Base-by-base conservation (phyloP, 2,113 vertebrate species). In the Triplophysa dalaica region DNA sequence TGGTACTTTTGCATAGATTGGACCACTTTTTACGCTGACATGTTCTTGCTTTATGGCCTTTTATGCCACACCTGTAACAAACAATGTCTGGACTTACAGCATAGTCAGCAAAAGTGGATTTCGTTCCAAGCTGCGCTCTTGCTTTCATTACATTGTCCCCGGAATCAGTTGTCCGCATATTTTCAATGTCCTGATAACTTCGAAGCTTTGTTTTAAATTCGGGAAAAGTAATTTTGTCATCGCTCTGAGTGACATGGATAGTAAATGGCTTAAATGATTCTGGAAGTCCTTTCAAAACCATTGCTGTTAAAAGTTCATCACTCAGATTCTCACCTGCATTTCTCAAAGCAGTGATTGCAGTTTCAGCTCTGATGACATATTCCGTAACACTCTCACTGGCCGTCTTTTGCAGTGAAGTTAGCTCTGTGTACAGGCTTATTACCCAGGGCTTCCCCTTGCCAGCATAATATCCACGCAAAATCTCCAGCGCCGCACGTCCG, bases 311-410 rank as follows among this genome's bases (percentile, higher is more conserved):
- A 17, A 68, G 52, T 56, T 38, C 62, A 2, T 80, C 66, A 62
- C 67, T 70, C 9, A 61, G 6, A 50, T 19, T 73, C 63, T 54
- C 73, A 21, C 12, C 38, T 19, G 64, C 48, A 68, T 78, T 78
- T 69, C 76, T n/a, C 11, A 68, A 38, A 8, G 64, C 76, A 10
- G 76, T 78, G 8, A 78, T 68, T 5, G 77, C 41, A 0, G 56
- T 79, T 17, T 80, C 77, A 17, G 77, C 77, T 22, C 82, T 1
- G 3, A 84, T 82, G 19, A 82, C 38, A 48, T 81, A 84, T 14
- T 84, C 70, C 8, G 76, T 85, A 0, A 79, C 38, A 19, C 29
- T 80, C 17, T 82, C 50, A 8, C 52, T 24, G 4, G n/a, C 6
- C 0, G 2, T 2, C 21, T 77, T 82, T 41, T 72, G 48, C 6